These are phyloP conservation scores for Dysmachus trigonus DNA, from an alignment of 2,888 invertebrate species.

Conservation along the genomic window DNA sequence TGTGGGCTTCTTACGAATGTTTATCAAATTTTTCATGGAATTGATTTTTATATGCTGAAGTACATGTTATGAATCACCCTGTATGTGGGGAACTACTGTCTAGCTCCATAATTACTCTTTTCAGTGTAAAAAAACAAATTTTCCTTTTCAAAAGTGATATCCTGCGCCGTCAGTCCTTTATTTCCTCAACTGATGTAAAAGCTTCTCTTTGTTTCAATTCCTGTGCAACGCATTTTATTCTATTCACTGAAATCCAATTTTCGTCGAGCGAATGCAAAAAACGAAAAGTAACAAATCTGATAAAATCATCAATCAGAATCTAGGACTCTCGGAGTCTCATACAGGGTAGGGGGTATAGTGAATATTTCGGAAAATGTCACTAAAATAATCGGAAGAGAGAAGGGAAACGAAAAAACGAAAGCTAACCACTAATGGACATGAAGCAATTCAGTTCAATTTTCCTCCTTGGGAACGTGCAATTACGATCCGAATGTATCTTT, in stretches of 20 bases:
- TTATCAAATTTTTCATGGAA: no score
- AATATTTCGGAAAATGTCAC: not conserved
- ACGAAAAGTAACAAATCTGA: not conserved
- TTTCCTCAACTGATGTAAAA: not conserved
- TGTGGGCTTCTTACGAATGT: no score
- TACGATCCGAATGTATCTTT: not conserved
- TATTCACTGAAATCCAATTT: not conserved
- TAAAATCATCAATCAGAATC: not conserved
- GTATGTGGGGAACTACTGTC: not conserved
- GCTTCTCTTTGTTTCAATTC: not conserved
- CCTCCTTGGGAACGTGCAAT: not conserved
- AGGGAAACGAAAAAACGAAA: not conserved
- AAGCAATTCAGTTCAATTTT: constrained; percentile 4
- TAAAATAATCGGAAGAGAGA: not conserved
- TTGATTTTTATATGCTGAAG: no score
- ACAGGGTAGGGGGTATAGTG: not conserved
- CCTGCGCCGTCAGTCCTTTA: not conserved
- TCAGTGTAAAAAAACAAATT: not conserved
- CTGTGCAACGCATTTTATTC: not conserved
- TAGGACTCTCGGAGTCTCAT: not conserved
- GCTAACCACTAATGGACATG: not conserved
- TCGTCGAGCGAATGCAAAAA: not conserved
- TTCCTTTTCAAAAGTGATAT: not conserved
- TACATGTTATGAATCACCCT: no score
- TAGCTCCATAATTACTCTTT: not conserved